Base-by-base conservation (phyloP, 2,888 invertebrate genomes). In the Drosophila pullipes region DNA sequence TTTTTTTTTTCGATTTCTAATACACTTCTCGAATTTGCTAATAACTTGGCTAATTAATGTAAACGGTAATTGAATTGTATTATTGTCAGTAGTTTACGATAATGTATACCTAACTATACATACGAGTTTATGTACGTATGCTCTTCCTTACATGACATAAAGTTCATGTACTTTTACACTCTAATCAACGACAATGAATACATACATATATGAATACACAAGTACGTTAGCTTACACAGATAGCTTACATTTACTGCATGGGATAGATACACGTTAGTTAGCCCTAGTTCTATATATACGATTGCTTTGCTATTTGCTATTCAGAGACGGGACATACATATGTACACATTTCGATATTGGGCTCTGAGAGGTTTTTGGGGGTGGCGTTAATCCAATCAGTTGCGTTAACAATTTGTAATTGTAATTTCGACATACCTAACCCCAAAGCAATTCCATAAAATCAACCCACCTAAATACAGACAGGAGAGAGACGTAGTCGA, bases 51-150 rank as follows among this genome's bases (percentile, higher is more conserved):
- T 80, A 79, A 73, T 61, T 53, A 66, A 62, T 66, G 50, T 57
- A 57, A 77, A 81, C 71, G 85, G 81, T 92, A 92, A 92, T 92
- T 92, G 91, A 92, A 91, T 87, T 86, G 67, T 74, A 74, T 89
- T 93, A 93, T 93, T 93, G 93, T 93, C 93, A 91, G 91, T 91
- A 90, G 91, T 93, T 93, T 91, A 92, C 92, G 91, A 79, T 85
- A 74, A 83, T 82, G 66, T 76, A 76, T 73, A 55, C 61, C 44
- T 72, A 80, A 37, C 47, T 59, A 49, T 60, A 62, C 41, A 47
- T 33, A 54, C 25, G 44, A 41, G 47, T 54, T 53, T 41, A 25
- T 58, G 31, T 60, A 60, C 39, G 60, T 47, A 47, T 25, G 47
- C 47, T 25, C 25, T 16, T 25, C 25, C 4, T 25, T 53, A 47